Evolutionary conservation across 2,113 vertebrate species (phyloP), one percentile per base, ranked within the genome.

Genomic region (Macroglossus sobrinus): DNA sequence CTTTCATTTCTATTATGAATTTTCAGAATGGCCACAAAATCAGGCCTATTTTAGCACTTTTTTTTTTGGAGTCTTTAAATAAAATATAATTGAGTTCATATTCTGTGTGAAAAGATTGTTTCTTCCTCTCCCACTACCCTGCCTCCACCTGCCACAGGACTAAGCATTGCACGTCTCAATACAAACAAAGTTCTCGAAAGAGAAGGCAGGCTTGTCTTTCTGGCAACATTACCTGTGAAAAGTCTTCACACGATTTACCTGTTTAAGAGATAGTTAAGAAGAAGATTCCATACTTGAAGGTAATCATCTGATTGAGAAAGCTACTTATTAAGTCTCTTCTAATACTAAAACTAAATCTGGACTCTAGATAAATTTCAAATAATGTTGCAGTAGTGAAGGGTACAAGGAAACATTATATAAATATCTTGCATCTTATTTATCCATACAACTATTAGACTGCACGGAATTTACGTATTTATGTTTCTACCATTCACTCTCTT

Each of bases 391-490:
- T 61, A 57, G 14, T 66, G 21, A 89, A 74, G 19, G 40, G 8
- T 38, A 55, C 3, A 53, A 47, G 22, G 61, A 50, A 22, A 61
- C 26, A 38, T 40, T 18, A 72, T 81, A 28, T 24, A 76, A 96
- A 82, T 12, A 59, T 28, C 24, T 12, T 68, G 8, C 22, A 64
- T 71, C 30, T 78, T 30, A 45, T 69, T 57, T 40, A 75, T 43
- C 28, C 30, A 6, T 38, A 35, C 38, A 88, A 30, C 30, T 66
- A 74, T 33, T 53, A 89, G 71, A 72, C 22, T 28, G 78, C 69
- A 84, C 15, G 40, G 66, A 79, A 26, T 71, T 95, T 95, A 91
- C 81, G 87, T 85, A 85, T 90, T 85, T 95, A 76, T 82, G 30
- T 33, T 93, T 86, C 7, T 66, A 47, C 4, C 21, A 13, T 63